Evolutionary conservation across 2,888 invertebrate genomes (phyloP).

Genomic region (Ormyrus thymus): DNA sequence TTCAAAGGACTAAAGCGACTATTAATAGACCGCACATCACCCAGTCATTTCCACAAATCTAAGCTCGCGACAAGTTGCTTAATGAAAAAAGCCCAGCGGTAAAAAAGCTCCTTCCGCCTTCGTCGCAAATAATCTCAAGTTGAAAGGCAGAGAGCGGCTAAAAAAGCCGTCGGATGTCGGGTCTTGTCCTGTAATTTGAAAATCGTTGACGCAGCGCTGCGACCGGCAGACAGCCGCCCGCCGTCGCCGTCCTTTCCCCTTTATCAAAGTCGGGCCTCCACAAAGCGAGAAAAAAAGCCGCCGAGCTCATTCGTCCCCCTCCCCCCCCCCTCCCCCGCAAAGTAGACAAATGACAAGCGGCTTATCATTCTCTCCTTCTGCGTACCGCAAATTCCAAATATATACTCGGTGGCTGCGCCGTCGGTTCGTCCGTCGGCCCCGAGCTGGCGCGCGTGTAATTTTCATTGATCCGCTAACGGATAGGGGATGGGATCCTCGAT

Average conservation of each 20-base stretch:
- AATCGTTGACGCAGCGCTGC: background rate
- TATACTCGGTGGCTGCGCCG: background rate
- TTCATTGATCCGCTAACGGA: conserved; percentile 45
- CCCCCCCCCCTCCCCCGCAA: background rate
- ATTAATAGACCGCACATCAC: no score
- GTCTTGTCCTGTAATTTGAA: conserved; percentile 11
- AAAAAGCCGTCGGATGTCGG: no score
- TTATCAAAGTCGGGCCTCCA: conserved; percentile 6
- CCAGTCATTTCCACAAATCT: no score
- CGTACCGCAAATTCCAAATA: conserved; percentile 2
- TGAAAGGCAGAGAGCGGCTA: no score
- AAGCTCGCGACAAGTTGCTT: no score
- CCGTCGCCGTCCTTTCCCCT: background rate
- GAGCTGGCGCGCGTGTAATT: conserved; percentile 40
- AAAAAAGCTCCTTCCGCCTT: background rate
- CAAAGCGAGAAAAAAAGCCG: background rate
- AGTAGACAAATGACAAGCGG: conserved; percentile 37
- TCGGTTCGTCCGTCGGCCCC: conserved; percentile 18
- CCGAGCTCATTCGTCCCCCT: no score
- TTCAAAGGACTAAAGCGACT: no score
- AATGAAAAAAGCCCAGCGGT: background rate
- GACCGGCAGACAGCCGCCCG: background rate
- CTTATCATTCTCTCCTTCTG: background rate
- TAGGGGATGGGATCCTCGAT: no score
- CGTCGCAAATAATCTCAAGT: background rate